phyloP scores from a whole-genome alignment of 2,797 vertebrate species.

The Rhinatrema bivittatum region DNA sequence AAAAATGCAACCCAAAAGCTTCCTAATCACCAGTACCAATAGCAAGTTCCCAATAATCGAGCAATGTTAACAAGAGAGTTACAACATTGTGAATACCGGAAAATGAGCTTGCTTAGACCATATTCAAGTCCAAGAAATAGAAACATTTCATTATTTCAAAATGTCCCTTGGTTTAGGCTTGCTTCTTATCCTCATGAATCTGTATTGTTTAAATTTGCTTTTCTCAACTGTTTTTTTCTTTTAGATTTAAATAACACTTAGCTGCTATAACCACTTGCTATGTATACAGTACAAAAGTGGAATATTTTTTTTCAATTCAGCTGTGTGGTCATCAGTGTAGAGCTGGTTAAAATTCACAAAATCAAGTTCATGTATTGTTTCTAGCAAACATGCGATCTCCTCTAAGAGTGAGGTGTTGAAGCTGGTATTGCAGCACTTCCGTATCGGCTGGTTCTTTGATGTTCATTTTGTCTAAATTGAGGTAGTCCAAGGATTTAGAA shows the following conservation, averaged over 20 bases:
- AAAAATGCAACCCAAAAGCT: slow-evolving; percentile 41
- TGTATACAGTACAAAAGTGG: slow-evolving; percentile 6
- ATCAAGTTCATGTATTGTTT: slow-evolving; percentile 75
- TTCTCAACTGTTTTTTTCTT: too few relatives aligned
- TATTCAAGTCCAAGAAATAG: slow-evolving; percentile 28
- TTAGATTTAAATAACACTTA: slow-evolving; percentile 36
- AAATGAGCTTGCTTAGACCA: too few relatives aligned
- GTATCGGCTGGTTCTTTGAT: slow-evolving; percentile 87
- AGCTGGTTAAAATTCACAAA: background rate
- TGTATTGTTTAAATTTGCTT: slow-evolving; percentile 24
- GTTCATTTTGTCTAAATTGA: slow-evolving; percentile 93
- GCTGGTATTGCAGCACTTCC: slow-evolving; percentile 86
- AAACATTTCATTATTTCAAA: slow-evolving; percentile 28
- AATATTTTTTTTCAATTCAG: too few relatives aligned
- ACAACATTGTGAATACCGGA: slow-evolving; percentile 35
- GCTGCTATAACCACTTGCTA: slow-evolving; percentile 33
- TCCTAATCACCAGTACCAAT: too few relatives aligned
- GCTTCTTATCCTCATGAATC: slow-evolving; percentile 19
- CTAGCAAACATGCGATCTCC: slow-evolving; percentile 81
- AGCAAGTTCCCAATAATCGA: too few relatives aligned
- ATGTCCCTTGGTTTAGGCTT: slow-evolving; percentile 24
- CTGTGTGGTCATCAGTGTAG: too few relatives aligned
- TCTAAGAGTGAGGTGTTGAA: slow-evolving; percentile 86
- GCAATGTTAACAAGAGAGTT: slow-evolving; percentile 27
- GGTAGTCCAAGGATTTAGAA: slow-evolving; percentile 96